phyloP scores from a whole-genome alignment of 2,113 vertebrate genomes.

The Rallus limicola region DNA sequence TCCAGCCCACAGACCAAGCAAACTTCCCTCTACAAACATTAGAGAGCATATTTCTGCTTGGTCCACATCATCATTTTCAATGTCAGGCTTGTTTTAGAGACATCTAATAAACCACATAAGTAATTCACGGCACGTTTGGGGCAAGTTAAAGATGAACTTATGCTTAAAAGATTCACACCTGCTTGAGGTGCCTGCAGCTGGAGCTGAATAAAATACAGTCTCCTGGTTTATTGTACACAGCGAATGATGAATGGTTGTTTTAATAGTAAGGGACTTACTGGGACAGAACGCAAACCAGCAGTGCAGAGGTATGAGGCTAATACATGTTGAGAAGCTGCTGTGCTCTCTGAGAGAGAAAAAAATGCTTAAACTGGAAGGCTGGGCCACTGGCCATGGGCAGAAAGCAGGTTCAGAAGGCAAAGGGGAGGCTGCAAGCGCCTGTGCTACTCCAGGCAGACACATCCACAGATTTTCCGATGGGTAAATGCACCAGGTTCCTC shows the following conservation, averaged over 20 bases:
- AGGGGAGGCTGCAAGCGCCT: neutral
- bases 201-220: conserved; percentile 8
- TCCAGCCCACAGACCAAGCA: neutral
- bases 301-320: neutral
- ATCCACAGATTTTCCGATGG: neutral
- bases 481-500: neutral
- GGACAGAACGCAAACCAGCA: neutral
- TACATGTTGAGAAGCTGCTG: neutral
- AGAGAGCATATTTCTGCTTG: neutral
- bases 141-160: conserved; percentile 52
- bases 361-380: neutral
- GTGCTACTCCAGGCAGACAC: neutral
- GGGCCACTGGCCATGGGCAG: neutral
- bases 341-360: neutral
- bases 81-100: conserved; percentile 24
- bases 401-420: neutral
- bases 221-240: conserved; percentile 14
- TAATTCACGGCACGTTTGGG: conserved; percentile 40
- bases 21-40: neutral
- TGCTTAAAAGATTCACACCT: conserved; percentile 30
- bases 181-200: conserved; percentile 18
- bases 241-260: conserved; percentile 27
- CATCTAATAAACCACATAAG: neutral
- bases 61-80: neutral
- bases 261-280: neutral